Evolutionary conservation across 2,797 vertebrate species (phyloP).

Genomic region (Heliangelus exortis): DNA sequence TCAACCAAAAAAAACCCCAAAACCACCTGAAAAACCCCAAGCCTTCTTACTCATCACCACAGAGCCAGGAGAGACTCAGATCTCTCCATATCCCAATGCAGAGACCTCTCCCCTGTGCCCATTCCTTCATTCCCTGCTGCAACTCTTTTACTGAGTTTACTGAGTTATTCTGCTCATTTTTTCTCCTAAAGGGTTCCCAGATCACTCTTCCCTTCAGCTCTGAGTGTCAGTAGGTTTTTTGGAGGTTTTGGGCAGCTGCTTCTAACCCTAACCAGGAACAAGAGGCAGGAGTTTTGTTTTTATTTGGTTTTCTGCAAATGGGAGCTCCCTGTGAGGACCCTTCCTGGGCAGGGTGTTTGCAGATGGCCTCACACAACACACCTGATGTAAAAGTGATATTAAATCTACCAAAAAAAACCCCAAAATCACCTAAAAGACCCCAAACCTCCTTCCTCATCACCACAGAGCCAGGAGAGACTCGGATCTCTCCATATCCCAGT

Average conservation of each 20-base stretch:
- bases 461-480: no score
- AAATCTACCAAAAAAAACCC: no score
- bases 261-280: not conserved
- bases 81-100: not conserved
- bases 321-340: not conserved
- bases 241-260: not conserved
- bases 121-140: not conserved
- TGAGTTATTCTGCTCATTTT: no score
- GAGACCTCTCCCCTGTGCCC: no score
- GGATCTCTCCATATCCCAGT: not conserved
- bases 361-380: not conserved
- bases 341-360: not conserved
- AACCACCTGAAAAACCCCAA: no score
- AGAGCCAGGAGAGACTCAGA: no score
- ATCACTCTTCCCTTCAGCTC: not conserved
- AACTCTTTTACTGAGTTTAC: not conserved
- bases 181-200: no score
- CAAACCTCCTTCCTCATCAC: no score
- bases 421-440: no score
- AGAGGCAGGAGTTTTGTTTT: not conserved
- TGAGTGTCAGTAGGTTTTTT: not conserved
- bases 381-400: no score
- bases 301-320: rapidly evolving
- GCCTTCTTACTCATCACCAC: no score
- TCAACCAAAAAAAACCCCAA: no score